Evolutionary conservation across 2,888 invertebrate species (phyloP), one percentile per base, ranked within the genome.

Genomic region (Aplocera efformata): DNA sequence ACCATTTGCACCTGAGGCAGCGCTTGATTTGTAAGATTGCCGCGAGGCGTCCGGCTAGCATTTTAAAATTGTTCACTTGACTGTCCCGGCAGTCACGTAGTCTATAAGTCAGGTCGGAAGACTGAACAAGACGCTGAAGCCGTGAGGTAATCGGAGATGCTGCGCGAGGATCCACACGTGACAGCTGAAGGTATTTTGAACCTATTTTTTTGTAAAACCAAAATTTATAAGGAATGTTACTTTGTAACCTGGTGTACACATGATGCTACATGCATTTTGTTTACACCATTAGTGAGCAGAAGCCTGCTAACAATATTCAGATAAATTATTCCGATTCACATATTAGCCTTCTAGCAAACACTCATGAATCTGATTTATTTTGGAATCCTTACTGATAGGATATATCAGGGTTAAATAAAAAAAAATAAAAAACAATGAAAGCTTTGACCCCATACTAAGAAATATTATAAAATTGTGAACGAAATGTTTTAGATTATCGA

Each of bases 81-180:
- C 88, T 86, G 84, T 85, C 82, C 77, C 72, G 88, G 82, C 86
- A 86, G 88, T 88, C 86, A 79, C 80, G 77, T 86, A 88, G 88
- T 84, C 73, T 85, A 83, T 88, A 88, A 88, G 88, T 89, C 88
- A 89, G 89, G 88, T 88, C 85, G 55, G 86, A 88, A 88, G 88
- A 88, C 79, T 83, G 83, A 82, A 77, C 85, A 81, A 84, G 83
- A 83, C 63, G 79, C 72, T 66, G 86, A 84, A 77, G 88, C 77
- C 66, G 76, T 81, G 83, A 81, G 84, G 83, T 83, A 79, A 70
- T 70, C 68, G 86, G 84, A 84, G 88, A 70, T 50, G 82, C 86
- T 68, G 85, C 88, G 76, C 75, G 79, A 78, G 81, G 88, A 85
- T 68, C 79, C 77, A 65, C 75, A 71, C 79, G 65, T 76, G 78